Conservation (phyloP, 2,888 invertebrate genomes). For the Emmelina monodactyla region DNA sequence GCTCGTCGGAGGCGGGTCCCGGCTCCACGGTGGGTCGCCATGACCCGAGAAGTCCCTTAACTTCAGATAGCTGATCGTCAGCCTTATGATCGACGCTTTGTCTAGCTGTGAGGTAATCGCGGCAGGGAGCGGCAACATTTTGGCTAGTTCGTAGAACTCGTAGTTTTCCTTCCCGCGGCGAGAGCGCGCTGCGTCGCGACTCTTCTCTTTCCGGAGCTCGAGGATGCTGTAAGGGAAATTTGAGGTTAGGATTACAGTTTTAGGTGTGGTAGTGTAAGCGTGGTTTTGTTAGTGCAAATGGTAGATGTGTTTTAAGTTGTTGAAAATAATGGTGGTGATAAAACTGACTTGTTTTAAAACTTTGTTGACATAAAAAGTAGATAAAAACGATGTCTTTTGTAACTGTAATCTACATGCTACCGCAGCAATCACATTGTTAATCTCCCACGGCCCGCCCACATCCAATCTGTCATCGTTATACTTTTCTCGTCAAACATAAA, state of each 20-base stretch:
- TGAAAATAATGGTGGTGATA: no score
- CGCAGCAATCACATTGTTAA: no score
- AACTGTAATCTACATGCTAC: no score
- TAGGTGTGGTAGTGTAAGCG: neutral
- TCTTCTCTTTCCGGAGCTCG: constrained; percentile 93
- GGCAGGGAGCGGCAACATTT: constrained; percentile 89
- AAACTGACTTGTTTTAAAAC: no score
- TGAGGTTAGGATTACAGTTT: constrained; percentile 21
- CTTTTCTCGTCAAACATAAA: no score
- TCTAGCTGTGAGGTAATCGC: constrained; percentile 94
- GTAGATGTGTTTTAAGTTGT: constrained; percentile 32
- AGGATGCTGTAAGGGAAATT: constrained; percentile 78
- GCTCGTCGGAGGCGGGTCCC: constrained; percentile 79
- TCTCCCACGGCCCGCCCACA: no score
- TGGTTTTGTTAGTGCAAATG: constrained; percentile 2
- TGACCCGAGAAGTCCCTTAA: constrained; percentile 93
- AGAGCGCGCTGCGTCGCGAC: constrained; percentile 90
- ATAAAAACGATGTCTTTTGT: no score
- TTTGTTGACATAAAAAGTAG: no score
- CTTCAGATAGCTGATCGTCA: constrained; percentile 95
- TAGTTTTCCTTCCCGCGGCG: constrained; percentile 94
- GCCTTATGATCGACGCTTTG: constrained; percentile 95
- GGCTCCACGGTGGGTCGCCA: constrained; percentile 95
- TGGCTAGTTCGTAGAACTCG: constrained; percentile 95
- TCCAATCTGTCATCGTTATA: no score